These are phyloP conservation scores for Malurus elegans DNA, from an alignment of 2,113 vertebrate species.

Conservation along the genomic window DNA sequence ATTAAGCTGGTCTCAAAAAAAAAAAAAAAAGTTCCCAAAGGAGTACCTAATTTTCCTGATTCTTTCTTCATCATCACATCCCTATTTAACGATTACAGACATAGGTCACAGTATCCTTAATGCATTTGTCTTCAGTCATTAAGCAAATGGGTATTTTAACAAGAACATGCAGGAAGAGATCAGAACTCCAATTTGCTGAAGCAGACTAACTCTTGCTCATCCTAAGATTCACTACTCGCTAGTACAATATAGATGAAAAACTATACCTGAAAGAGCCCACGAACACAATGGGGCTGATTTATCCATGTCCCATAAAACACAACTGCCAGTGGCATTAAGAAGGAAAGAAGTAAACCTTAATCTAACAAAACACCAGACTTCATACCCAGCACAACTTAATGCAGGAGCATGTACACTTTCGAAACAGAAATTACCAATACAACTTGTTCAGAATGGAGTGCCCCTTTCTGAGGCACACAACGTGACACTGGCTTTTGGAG, in stretches of 20 bases:
- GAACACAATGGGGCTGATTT: neutral
- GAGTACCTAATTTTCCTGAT: neutral
- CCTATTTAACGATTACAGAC: neutral
- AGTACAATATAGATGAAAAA: neutral
- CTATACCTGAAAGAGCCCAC: neutral
- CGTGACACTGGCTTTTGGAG: neutral
- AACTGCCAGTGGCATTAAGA: neutral
- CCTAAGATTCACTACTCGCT: neutral
- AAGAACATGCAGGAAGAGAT: neutral
- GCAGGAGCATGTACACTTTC: neutral
- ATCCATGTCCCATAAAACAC: neutral
- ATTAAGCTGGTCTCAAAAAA: neutral
- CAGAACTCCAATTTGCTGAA: neutral
- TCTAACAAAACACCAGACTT: neutral
- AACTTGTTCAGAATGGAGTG: neutral
- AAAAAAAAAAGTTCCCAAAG: neutral
- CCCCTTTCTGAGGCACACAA: neutral
- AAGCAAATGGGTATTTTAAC: neutral
- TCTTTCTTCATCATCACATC: neutral
- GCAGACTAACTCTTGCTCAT: neutral
- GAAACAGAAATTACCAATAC: neutral
- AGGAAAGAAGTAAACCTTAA: neutral
- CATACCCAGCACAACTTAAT: neutral
- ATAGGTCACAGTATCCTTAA: neutral
- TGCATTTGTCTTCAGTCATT: neutral